Evolutionary conservation across 2,797 vertebrate species (phyloP).

Genomic region (Otolemur crassicaudatus): DNA sequence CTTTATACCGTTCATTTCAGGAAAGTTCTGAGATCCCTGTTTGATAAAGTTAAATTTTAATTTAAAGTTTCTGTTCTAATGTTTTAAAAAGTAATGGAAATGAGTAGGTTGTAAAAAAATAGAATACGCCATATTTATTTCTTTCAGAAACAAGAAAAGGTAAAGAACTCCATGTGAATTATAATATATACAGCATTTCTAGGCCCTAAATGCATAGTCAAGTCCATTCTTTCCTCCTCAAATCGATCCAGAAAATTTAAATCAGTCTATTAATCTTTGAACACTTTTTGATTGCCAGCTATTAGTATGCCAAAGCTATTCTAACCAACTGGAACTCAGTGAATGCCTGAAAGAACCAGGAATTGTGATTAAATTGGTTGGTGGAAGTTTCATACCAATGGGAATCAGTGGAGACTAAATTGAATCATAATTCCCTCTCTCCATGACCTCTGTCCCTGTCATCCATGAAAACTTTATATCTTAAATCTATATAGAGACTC

Average conservation of each 20-base stretch:
- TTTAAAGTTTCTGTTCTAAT: background rate
- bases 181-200: background rate
- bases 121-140: background rate
- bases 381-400: constrained; percentile 14
- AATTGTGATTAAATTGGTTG: constrained; percentile 13
- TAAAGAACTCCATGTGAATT: background rate
- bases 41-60: constrained; percentile 3
- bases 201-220: background rate
- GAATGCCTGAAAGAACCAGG: constrained; percentile 30
- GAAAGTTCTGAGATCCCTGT: background rate
- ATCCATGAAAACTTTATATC: constrained; percentile 55
- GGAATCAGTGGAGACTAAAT: constrained; percentile 34
- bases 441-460: constrained; percentile 25
- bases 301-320: constrained; percentile 45
- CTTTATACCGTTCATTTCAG: background rate
- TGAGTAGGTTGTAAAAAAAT: background rate
- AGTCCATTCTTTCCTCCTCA: background rate
- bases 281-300: background rate
- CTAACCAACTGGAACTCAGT: background rate
- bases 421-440: constrained; percentile 47
- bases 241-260: background rate
- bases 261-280: constrained; percentile 8
- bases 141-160: background rate
- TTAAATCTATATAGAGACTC: constrained; percentile 39
- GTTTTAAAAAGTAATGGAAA: background rate